phyloP scores from a whole-genome alignment of 2,797 vertebrate genomes.

The Sebastolobus alascanus region DNA sequence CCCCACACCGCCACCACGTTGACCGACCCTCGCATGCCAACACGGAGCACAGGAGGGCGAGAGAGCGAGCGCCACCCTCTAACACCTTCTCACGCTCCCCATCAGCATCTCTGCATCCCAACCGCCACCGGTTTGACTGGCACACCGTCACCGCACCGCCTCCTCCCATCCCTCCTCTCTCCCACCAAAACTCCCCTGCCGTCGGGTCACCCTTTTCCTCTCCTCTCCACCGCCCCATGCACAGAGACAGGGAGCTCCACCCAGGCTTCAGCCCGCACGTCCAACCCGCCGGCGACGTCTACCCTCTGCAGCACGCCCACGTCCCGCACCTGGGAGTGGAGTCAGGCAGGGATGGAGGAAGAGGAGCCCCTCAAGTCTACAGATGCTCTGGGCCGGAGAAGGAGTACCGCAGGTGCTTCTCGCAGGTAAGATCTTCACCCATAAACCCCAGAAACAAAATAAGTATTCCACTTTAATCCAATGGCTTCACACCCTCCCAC shows the following conservation, averaged over 20 bases:
- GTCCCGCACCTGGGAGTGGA: conserved; percentile 40
- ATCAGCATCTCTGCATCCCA: conserved; percentile 7
- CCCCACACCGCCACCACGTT: conserved; percentile 27
- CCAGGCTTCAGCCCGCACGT: conserved; percentile 44
- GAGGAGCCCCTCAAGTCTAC: conserved; percentile 58
- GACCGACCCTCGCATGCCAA: conserved; percentile 27
- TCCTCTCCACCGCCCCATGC: conserved; percentile 58
- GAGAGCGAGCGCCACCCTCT: conserved; percentile 30
- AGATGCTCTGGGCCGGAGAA: conserved; percentile 77
- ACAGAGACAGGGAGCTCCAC: conserved; percentile 65
- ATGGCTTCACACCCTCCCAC: not conserved
- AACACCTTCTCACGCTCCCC: conserved; percentile 49
- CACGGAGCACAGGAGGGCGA: conserved; percentile 30
- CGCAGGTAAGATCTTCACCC: conserved; percentile 76
- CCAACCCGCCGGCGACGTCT: conserved; percentile 48
- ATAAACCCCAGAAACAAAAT: not conserved
- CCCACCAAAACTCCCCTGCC: conserved; percentile 56
- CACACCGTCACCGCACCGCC: conserved; percentile 67
- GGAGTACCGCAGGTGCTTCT: conserved; percentile 82
- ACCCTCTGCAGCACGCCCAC: conserved; percentile 68
- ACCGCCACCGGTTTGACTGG: conserved; percentile 65
- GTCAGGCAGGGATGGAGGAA: conserved; percentile 41
- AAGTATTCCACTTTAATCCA: not conserved
- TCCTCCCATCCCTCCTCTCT: conserved; percentile 61
- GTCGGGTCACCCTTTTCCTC: conserved; percentile 55